Percentiles rank a stretch among this genome's conserved stretches.
Conservation (phyloP, 1,140 invertebrate genomes). For the Drosophila ironensis region DNA sequence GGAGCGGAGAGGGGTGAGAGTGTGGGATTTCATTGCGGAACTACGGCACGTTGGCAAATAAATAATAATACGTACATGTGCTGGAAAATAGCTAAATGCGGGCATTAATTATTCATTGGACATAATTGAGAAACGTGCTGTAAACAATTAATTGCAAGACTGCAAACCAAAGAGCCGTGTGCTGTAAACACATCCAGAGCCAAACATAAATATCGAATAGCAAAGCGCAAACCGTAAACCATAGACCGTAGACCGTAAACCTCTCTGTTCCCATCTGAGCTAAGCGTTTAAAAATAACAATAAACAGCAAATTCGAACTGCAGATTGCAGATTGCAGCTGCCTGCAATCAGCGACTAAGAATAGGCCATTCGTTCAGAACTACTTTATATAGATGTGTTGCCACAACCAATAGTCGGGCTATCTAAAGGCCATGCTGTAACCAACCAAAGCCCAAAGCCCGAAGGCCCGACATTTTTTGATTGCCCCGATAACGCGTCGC, state of each 20-base stretch:
- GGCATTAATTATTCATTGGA: constrained; percentile 54
- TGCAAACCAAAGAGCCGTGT: constrained; percentile 5
- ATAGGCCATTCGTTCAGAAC: constrained; percentile 31
- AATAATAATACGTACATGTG: constrained; percentile 57
- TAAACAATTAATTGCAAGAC: constrained; percentile 52
- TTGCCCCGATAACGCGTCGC: constrained; percentile 35
- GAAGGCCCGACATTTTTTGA: constrained; percentile 14
- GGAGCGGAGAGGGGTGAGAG: too few species aligned
- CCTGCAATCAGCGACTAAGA: constrained; percentile 38
- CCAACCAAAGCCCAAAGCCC: constrained; percentile 7
- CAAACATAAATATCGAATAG: constrained; percentile 48
- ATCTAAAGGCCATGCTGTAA: constrained; percentile 15
- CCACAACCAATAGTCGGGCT: neutral
- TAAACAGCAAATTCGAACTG: neutral
- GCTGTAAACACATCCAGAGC: constrained; percentile 29
- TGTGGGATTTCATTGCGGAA: constrained; percentile 50
- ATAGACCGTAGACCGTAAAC: too few species aligned
- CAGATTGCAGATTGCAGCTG: constrained; percentile 18
- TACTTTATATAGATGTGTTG: constrained; percentile 10
- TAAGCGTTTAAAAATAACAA: constrained; percentile 57
- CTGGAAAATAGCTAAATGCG: constrained; percentile 52
- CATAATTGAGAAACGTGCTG: constrained; percentile 57
- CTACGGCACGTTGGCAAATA: constrained; percentile 60
- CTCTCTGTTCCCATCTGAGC: constrained; percentile 39
- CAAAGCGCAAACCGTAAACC: neutral